Evolutionary conservation across 2,888 invertebrate species (phyloP), one percentile per base, ranked within the genome.

Genomic region (Epinotia nisella): DNA sequence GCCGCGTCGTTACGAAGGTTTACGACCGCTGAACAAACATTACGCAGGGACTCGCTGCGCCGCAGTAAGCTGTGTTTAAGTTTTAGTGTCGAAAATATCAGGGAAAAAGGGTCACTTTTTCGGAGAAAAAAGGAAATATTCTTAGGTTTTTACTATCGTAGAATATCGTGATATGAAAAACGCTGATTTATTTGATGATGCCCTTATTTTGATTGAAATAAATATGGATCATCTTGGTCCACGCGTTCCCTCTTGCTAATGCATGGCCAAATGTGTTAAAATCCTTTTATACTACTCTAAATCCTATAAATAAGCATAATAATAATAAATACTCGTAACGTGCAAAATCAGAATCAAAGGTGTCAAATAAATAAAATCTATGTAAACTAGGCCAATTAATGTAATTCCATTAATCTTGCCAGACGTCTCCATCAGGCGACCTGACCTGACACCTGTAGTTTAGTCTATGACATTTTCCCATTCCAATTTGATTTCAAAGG

Each of bases 1-100:
- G 87, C 86, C 84, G 83, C 81, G 79, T 85, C 86, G 87, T 87
- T 87, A 85, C 78, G 74, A 77, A 85, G 85, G 83, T 88, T 89
- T 87, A 88, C 83, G 71, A 79, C 75, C 76, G 79, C 77, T 80
- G 81, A 87, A 82, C 86, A 86, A 87, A 87, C 81, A 87, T 68
- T 51, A 56, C 55, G 56, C 35, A 64, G 56, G 55, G 19, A 64
- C 49, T 49, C 49, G 56, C 70, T 70, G 62, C n/a, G 15, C 45
- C 39, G 19, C 11, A 19, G 45, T 62, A 62, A 45, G 70, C 62
- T 7, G 15, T 49, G 49, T n/a, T 49, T 45, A 15, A 13, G 45
- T 15, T 49, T 49, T 49, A 49, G 49, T 49, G 49, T n/a, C n/a
- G n/a, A 49, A n/a, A 5, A n/a, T 49, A 15, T 49, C 49, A 13